Evolutionary conservation across 2,888 invertebrate genomes (phyloP).

Genomic region (Drosophila anomalata): DNA sequence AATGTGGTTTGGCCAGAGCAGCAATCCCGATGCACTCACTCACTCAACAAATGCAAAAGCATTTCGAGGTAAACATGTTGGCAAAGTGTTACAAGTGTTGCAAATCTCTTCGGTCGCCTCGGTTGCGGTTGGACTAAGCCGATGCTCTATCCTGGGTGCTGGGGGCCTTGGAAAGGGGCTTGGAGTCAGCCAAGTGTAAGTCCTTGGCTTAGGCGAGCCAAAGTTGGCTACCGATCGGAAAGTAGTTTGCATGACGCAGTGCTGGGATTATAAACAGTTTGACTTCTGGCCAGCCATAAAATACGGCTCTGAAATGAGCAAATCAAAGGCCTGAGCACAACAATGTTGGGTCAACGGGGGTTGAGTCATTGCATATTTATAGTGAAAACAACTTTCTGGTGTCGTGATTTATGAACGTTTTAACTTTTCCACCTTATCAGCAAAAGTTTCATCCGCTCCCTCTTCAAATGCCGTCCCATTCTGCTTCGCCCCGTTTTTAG

Average conservation of each 20-base stretch:
- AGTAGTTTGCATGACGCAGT: slow-evolving; percentile 53
- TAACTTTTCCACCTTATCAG: slow-evolving; percentile 77
- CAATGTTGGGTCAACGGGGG: slow-evolving; percentile 41
- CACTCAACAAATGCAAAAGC: slow-evolving; percentile 54
- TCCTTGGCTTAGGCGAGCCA: slow-evolving; percentile 54
- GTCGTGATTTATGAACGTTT: slow-evolving; percentile 77
- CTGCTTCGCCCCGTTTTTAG: slow-evolving; percentile 17
- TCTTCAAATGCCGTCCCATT: not conserved
- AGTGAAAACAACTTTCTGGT: slow-evolving; percentile 73
- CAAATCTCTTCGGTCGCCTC: slow-evolving; percentile 52
- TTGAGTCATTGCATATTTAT: slow-evolving; percentile 62
- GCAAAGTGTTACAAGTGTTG: slow-evolving; percentile 62
- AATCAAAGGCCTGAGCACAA: slow-evolving; percentile 51
- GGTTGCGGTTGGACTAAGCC: slow-evolving; percentile 46
- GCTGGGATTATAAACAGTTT: slow-evolving; percentile 58
- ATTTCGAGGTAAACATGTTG: slow-evolving; percentile 59
- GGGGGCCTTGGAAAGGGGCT: slow-evolving; percentile 5
- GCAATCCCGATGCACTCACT: slow-evolving; percentile 24
- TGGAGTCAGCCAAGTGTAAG: slow-evolving; percentile 72
- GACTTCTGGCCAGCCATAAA: slow-evolving; percentile 19
- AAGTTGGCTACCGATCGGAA: slow-evolving; percentile 55
- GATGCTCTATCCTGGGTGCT: slow-evolving; percentile 1
- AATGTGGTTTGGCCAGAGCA: not conserved
- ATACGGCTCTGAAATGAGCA: slow-evolving; percentile 42
- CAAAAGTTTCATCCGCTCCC: slow-evolving; percentile 65